Conservation (phyloP, 1,140 invertebrate genomes). For the Drosophila serrata region DNA sequence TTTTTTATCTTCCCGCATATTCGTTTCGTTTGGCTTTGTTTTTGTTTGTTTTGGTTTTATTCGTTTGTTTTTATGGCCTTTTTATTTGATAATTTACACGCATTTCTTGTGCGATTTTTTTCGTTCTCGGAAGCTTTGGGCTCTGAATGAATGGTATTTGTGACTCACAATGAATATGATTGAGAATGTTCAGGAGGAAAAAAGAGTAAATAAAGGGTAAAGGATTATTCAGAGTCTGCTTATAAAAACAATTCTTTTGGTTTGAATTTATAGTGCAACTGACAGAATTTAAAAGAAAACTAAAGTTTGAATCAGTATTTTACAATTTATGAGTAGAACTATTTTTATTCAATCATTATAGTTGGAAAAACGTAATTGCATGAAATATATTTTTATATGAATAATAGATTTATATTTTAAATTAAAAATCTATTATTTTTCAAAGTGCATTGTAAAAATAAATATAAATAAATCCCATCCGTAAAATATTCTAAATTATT, state of each 20-base stretch:
- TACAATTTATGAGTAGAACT: not conserved
- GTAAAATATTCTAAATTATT: constrained; percentile 11
- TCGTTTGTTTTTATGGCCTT: constrained; percentile 59
- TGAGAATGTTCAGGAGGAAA: not conserved
- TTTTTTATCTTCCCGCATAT: constrained; percentile 68
- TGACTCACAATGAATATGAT: constrained; percentile 44
- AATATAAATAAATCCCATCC: not conserved
- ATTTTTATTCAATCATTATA: not conserved
- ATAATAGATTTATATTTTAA: not conserved
- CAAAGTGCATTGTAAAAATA: not conserved
- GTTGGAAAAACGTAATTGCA: not conserved
- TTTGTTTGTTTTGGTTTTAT: constrained; percentile 31
- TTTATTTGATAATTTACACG: constrained; percentile 73
- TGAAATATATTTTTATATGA: not conserved
- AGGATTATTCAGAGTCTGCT: not conserved
- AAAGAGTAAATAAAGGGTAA: constrained; percentile 5
- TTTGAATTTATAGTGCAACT: not conserved
- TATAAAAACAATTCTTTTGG: not conserved
- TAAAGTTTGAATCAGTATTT: not conserved
- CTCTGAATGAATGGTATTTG: constrained; percentile 45
- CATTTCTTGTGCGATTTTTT: constrained; percentile 53
- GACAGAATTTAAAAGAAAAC: not conserved
- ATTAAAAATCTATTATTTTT: not conserved
- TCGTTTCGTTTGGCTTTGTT: constrained; percentile 2
- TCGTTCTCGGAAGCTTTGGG: constrained; percentile 7